These are phyloP conservation scores for Caenorhabditis sp. DNA, from an alignment of 2,888 invertebrate species.

Conservation along the genomic window DNA sequence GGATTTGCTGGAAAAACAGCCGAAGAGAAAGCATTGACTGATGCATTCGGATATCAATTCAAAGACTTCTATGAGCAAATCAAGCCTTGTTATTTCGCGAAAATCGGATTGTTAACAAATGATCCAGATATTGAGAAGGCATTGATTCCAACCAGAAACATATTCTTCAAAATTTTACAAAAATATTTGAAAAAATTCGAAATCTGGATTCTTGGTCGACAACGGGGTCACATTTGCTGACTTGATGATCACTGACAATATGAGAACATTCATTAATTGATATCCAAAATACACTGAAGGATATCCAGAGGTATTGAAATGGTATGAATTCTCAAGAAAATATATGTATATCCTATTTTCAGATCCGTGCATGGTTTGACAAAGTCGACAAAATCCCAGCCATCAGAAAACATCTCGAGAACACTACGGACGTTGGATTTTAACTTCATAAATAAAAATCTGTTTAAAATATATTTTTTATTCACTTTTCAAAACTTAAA, in stretches of 20 bases:
- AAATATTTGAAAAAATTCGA: conserved; percentile 32
- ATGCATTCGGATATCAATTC: conserved; percentile 38
- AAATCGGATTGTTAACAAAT: conserved; percentile 12
- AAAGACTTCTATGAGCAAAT: conserved; percentile 39
- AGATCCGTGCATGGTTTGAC: conserved; percentile 8
- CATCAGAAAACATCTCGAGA: conserved; percentile 7
- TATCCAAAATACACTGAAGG: conserved; percentile 11
- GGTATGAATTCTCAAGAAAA: too few species aligned
- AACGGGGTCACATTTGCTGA: conserved; percentile 20
- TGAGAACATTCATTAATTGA: conserved; percentile 13
- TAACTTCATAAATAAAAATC: not conserved
- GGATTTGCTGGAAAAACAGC: conserved; percentile 41
- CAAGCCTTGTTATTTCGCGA: conserved; percentile 28
- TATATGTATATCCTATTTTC: too few species aligned
- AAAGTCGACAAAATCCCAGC: conserved; percentile 18
- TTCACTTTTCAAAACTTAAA: not conserved
- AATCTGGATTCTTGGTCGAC: conserved; percentile 23
- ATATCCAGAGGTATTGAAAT: conserved; percentile 7
- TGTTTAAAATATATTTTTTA: too few species aligned
- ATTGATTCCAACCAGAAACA: conserved; percentile 36
- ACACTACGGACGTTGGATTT: not conserved
- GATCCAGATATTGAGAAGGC: conserved; percentile 25
- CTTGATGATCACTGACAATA: conserved; percentile 15
- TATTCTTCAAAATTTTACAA: conserved; percentile 28
- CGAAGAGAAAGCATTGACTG: conserved; percentile 30